phyloP scores from a whole-genome alignment of 2,888 invertebrate genomes.

The Scaptodrosophila latifasciaeformis region DNA sequence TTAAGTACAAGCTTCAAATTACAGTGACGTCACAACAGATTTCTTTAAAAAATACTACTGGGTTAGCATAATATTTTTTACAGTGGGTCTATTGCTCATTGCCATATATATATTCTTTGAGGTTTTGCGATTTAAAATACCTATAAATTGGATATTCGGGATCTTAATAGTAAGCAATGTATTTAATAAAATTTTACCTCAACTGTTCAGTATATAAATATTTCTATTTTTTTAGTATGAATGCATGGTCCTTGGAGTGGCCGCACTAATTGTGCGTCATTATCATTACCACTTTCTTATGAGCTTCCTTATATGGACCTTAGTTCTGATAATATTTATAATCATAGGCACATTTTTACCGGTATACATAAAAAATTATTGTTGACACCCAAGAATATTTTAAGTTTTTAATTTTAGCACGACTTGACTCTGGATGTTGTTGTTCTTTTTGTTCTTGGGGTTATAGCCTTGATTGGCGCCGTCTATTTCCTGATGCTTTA shows the following conservation, averaged over 20 bases:
- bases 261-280: constrained; percentile 31
- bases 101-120: constrained; percentile 43
- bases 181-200: too few relatives aligned
- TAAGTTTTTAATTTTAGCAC: constrained; percentile 17
- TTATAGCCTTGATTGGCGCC: constrained; percentile 36
- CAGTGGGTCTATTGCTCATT: constrained; percentile 22
- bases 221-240: constrained; percentile 29
- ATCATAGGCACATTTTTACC: constrained; percentile 27
- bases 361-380: constrained; percentile 23
- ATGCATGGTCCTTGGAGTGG: constrained; percentile 32
- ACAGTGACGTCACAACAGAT: neutral
- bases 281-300: constrained; percentile 23
- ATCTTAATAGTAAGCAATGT: constrained; percentile 30
- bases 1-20: neutral
- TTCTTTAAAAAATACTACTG: constrained; percentile 28
- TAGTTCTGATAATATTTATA: constrained; percentile 29
- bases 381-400: neutral
- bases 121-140: constrained; percentile 32
- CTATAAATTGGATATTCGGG: constrained; percentile 39
- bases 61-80: constrained; percentile 35
- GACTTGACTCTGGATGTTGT: constrained; percentile 47
- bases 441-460: constrained; percentile 36
- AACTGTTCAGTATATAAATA: neutral
- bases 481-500: constrained; percentile 47
- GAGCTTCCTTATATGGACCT: constrained; percentile 27